Conservation (phyloP, 2,797 vertebrate genomes). For the Nyctibius grandis region DNA sequence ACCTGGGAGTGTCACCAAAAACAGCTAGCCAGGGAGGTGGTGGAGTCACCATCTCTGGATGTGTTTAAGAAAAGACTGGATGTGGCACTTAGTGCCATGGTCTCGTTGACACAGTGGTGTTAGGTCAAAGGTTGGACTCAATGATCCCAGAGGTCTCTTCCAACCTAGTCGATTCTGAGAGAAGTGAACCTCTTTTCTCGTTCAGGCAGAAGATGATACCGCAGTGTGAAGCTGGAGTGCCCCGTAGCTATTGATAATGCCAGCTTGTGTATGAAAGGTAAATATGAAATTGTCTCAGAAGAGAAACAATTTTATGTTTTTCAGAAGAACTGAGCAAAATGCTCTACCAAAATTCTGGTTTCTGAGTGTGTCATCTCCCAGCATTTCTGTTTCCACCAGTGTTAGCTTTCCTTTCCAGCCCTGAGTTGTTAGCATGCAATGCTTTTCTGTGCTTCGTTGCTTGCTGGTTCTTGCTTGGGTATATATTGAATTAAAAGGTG, state of each 20-base stretch:
- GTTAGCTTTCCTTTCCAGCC: not conserved
- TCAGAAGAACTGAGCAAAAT: not conserved
- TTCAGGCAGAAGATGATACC: not conserved
- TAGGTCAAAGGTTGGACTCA: no score
- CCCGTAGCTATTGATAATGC: not conserved
- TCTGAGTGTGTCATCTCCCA: not conserved
- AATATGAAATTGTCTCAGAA: not conserved
- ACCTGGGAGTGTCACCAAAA: not conserved
- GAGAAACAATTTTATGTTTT: not conserved
- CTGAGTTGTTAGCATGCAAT: not conserved
- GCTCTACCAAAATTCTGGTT: not conserved
- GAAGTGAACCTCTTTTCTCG: not conserved
- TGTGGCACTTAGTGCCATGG: no score
- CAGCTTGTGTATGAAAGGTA: not conserved
- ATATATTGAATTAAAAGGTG: not conserved
- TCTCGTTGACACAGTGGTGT: no score
- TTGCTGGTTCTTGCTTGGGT: not conserved
- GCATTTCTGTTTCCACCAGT: not conserved
- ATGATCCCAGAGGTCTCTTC: no score
- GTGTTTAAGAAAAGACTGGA: no score
- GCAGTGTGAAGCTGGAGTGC: accelerated
- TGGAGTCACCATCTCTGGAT: no score
- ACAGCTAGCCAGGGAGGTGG: no score
- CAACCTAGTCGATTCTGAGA: no score
- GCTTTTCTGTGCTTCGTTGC: not conserved